Evolutionary conservation across 2,113 vertebrate species (phyloP), one percentile per base, ranked within the genome.

Genomic region (Barnardius zonarius): DNA sequence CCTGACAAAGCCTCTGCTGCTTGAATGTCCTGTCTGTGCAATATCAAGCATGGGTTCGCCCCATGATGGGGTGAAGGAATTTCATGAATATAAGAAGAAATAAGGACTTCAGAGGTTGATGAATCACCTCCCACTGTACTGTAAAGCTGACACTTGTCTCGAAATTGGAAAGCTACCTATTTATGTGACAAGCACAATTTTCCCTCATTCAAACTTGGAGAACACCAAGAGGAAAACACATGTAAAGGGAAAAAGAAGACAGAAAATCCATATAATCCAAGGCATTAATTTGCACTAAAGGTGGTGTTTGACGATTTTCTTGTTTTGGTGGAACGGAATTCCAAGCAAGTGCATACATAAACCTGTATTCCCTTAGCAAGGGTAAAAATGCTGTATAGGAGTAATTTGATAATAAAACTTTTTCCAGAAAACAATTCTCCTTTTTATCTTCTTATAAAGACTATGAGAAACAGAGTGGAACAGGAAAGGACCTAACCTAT

Each of bases 321-420:
- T 69, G 59, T 93, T 96, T 57, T 69, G 79, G 44, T 55, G n/a
- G 83, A 70, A 95, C 67, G 63, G 67, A 93, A 95, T 73, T 89
- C 83, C 48, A 49, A 91, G 54, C 0, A 30, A 76, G 51, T 86
- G 69, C 74, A 83, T 13, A 31, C 35, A 27, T 3, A 75, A 20
- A 72, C 35, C 83, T 70, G 46, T 77, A 15, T 61, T 94, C 80
- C 59, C 79, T 85, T 79, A 67, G 30, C 64, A 49, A 13, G n/a
- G 88, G 61, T 91, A 79, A 77, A 39, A 89, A 82, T 54, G 61
- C 83, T 90, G 59, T 77, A 88, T 25, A 92, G 64, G 54, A 77
- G 48, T 62, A 89, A 81, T 97, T 98, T 98, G 83, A 96, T 97
- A 98, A 95, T 98, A 98, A 98, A 98, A 94, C 7, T 33, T 73